Conservation (phyloP, 2,113 vertebrate species). For the Eptesicus fuscus region DNA sequence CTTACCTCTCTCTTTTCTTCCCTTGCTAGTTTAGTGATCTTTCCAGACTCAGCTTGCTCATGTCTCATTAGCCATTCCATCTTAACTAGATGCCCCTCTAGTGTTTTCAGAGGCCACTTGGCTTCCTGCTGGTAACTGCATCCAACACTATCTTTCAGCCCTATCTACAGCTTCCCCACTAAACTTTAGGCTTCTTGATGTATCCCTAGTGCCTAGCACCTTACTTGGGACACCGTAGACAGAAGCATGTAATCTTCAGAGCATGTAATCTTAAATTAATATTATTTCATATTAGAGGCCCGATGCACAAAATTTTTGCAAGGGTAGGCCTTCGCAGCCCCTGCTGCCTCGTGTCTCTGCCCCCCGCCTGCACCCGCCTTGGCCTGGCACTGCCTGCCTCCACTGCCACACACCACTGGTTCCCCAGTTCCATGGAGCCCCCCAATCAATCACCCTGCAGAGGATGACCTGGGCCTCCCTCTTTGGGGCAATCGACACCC, state of each 20-base stretch:
- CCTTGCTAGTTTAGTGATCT: background rate
- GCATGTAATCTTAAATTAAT: too few relatives aligned
- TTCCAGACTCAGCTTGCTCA: background rate
- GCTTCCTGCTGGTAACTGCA: background rate
- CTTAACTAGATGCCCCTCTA: background rate
- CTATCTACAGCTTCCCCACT: background rate
- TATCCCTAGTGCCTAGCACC: background rate
- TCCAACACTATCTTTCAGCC: background rate
- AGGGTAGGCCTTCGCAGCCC: too few relatives aligned
- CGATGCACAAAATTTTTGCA: too few relatives aligned
- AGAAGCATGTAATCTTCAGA: too few relatives aligned
- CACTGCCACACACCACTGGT: too few relatives aligned
- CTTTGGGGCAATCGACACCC: too few relatives aligned
- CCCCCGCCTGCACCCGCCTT: too few relatives aligned
- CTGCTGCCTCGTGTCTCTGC: too few relatives aligned
- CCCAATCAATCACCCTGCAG: too few relatives aligned
- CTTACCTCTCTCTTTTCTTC: background rate
- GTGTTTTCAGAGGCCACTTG: background rate
- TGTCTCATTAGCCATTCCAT: background rate
- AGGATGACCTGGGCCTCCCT: too few relatives aligned
- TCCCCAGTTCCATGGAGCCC: too few relatives aligned
- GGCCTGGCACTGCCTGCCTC: too few relatives aligned
- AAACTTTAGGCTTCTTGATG: background rate
- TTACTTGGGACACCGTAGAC: background rate
- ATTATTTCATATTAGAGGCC: background rate